These are phyloP conservation scores for Picathartes gymnocephalus DNA, from an alignment of 2,113 vertebrate genomes.

Conservation along the genomic window DNA sequence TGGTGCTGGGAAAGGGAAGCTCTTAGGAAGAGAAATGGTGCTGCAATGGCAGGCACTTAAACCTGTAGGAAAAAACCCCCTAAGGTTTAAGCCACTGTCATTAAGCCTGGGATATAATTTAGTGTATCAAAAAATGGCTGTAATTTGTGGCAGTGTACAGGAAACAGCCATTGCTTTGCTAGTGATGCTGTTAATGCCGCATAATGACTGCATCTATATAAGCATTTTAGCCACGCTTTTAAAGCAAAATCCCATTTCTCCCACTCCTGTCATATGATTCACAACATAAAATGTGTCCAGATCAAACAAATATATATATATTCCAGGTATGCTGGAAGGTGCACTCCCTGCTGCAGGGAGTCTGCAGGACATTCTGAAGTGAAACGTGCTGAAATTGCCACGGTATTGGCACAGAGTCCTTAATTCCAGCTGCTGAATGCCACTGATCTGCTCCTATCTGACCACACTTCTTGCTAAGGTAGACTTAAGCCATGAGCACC, in stretches of 20 bases:
- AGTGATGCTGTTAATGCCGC: not conserved
- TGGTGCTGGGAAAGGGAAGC: not conserved
- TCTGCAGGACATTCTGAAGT: not conserved
- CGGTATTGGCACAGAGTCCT: not conserved
- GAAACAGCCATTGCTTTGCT: not conserved
- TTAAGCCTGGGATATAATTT: not conserved
- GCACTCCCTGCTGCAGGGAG: not conserved
- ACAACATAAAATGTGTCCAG: not conserved
- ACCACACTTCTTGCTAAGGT: not conserved
- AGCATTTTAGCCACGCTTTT: not conserved
- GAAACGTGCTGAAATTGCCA: rapidly evolving
- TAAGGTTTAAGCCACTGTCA: not conserved
- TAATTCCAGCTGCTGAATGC: not conserved
- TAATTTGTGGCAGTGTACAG: not conserved
- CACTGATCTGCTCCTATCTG: not conserved
- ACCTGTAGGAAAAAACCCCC: not conserved
- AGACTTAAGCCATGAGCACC: not conserved
- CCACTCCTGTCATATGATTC: not conserved
- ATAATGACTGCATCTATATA: not conserved
- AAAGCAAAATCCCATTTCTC: not conserved
- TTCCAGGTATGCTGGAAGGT: not conserved
- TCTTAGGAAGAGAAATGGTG: not conserved
- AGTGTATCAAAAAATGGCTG: not conserved
- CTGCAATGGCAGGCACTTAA: not conserved
- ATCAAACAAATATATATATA: not conserved